Percentiles rank a stretch among this genome's conserved stretches.
Evolutionary conservation across 2,888 invertebrate species (phyloP).

Genomic region (Drosophila siamana): DNA sequence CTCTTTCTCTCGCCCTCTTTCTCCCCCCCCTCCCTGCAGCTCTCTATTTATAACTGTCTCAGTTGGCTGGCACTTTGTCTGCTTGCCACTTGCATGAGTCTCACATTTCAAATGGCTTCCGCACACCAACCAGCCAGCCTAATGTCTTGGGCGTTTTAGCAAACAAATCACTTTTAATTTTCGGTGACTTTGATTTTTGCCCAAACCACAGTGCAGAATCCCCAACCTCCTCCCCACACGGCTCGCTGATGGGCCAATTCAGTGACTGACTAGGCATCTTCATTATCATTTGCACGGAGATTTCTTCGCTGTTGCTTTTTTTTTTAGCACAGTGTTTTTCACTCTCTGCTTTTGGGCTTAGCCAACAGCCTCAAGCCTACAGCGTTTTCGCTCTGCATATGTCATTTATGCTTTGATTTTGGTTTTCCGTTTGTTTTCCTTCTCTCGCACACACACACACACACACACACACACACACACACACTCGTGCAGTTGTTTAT

Average conservation of each 20-base stretch:
- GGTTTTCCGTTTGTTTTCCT: conserved; percentile 42
- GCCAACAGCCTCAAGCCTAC: conserved; percentile 23
- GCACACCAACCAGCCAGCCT: conserved; percentile 20
- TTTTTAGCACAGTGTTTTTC: conserved; percentile 14
- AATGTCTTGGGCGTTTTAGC: conserved; percentile 76
- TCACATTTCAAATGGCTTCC: conserved; percentile 69
- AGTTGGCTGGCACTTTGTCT: conserved; percentile 35
- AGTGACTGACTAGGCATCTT: conserved; percentile 73
- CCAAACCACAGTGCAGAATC: conserved; percentile 13
- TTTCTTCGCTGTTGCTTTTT: neutral
- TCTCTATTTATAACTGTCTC: conserved; percentile 73
- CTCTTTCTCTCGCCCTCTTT: no score
- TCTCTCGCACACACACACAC: conserved; percentile 28
- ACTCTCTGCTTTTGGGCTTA: conserved; percentile 12
- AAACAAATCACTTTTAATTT: conserved; percentile 83
- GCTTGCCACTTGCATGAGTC: conserved; percentile 70
- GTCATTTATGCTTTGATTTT: conserved; percentile 76
- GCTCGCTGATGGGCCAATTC: conserved; percentile 35
- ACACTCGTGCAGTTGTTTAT: conserved; percentile 34
- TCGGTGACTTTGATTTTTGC: conserved; percentile 80
- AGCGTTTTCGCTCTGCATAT: conserved; percentile 58
- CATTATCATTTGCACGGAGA: conserved; percentile 62
- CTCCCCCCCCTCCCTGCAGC: neutral
- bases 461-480: conserved; percentile 29
- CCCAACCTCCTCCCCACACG: no score